phyloP scores from a whole-genome alignment of 2,113 vertebrate species.

The Tauraco erythrolophus region DNA sequence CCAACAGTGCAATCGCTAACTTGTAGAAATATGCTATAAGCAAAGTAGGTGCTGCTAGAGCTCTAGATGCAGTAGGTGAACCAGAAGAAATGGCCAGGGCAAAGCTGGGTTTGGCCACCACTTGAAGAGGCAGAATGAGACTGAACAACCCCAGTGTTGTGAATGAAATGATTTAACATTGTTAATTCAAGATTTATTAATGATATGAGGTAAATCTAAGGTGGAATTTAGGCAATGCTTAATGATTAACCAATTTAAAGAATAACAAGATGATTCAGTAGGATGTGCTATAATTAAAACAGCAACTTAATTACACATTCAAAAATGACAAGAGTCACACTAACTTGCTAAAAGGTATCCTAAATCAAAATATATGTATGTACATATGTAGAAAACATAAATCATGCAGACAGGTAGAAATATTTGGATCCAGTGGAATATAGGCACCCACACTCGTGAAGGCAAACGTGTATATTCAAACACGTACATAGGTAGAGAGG shows the following conservation, averaged over 20 bases:
- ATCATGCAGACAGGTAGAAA: neutral
- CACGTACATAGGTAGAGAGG: neutral
- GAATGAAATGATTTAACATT: too few relatives aligned
- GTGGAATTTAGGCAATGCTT: too few relatives aligned
- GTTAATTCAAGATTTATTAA: too few relatives aligned
- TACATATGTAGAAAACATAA: neutral
- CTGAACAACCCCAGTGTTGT: neutral
- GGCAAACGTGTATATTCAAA: too few relatives aligned
- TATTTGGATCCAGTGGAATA: neutral
- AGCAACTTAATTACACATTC: neutral
- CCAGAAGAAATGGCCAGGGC: neutral
- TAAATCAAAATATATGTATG: neutral
- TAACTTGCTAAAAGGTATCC: neutral
- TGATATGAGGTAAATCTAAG: too few relatives aligned
- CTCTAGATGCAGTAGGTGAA: neutral
- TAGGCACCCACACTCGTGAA: too few relatives aligned
- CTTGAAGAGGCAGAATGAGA: neutral
- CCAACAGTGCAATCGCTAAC: neutral
- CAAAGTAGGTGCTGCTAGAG: neutral
- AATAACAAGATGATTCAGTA: too few relatives aligned
- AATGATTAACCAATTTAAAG: too few relatives aligned
- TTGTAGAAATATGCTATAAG: neutral
- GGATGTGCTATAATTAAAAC: too few relatives aligned
- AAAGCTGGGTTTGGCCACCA: neutral
- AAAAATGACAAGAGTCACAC: neutral